phyloP scores from a whole-genome alignment of 2,888 invertebrate species.

The Cephus pulcher region DNA sequence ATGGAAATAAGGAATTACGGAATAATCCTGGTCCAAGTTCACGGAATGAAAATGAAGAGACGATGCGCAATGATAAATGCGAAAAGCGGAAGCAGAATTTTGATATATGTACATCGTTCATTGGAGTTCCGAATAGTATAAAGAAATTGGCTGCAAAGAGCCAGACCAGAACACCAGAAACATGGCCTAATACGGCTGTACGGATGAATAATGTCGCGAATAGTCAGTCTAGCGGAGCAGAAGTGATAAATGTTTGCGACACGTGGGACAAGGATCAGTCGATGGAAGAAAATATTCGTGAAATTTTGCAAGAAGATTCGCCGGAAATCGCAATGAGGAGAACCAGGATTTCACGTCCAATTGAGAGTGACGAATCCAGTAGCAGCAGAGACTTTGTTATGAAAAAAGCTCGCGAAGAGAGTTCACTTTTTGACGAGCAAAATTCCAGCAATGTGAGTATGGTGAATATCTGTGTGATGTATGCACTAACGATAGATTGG shows the following conservation, averaged over 20 bases:
- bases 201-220: background rate
- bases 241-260: background rate
- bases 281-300: background rate
- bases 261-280: background rate
- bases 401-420: background rate
- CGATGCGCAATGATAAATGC: background rate
- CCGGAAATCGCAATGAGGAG: background rate
- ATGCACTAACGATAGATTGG: background rate
- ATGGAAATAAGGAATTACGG: background rate
- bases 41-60: background rate
- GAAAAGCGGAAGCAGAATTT: background rate
- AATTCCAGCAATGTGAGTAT: background rate
- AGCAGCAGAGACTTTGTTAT: background rate
- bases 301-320: background rate
- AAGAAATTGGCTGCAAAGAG: background rate
- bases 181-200: background rate
- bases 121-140: background rate
- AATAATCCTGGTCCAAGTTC: background rate
- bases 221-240: background rate
- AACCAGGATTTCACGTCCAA: background rate
- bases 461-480: background rate
- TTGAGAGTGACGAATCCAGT: background rate
- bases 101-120: background rate
- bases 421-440: background rate
- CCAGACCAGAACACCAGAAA: background rate